Base-by-base conservation (phyloP, 30 jellyfish, hydroid and myxozoan species). In the Aurelia coerulea region DNA sequence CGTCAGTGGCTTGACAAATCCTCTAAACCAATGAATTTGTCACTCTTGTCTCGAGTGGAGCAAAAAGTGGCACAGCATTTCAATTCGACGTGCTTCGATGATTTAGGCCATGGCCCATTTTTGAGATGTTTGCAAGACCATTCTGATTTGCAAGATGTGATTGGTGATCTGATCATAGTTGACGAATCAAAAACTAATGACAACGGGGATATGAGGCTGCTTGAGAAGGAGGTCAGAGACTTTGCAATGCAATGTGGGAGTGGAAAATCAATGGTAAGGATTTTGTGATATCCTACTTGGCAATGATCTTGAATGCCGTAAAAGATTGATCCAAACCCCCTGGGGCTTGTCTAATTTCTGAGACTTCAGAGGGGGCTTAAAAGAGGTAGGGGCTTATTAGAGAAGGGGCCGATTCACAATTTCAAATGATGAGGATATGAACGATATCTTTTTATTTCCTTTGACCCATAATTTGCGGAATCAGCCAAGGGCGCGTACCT, bases 21-120 rank as follows among this genome's bases (percentile, higher is more conserved):
- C 32, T 18, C 54, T 5, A 83, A 83, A 39, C 92, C 94, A 35
- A 17, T 85, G 49, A 72, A 85, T 23, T 42, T 85, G 42, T 16
- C 46, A 62, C 16, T 63, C 2, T 59, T 85, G 77, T n/a, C 63
- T 33, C 65, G n/a, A n/a, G 51, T 85, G 15, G 94, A 85, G 60
- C 76, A 41, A 12, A 64, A 54, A 15, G 84, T 85, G 35, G 81
- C 66, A 5, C 88, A 76, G 42, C 37, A 50, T 5, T 62, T 78
- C 23, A 39, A 78, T 19, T 67, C 87, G 29, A 16, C 54, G 1
- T 60, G 90, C 16, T 91, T 91, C 62, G 93, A 80, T 8, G 73
- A 70, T 58, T 60, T 91, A 14, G 95, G 98, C 9, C 89, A 63
- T 56, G 98, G 95, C 0, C n/a, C 96, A 18, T 86, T 85, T 66